Conservation (phyloP, 2,113 vertebrate genomes). For the Macaca mulatta region DNA sequence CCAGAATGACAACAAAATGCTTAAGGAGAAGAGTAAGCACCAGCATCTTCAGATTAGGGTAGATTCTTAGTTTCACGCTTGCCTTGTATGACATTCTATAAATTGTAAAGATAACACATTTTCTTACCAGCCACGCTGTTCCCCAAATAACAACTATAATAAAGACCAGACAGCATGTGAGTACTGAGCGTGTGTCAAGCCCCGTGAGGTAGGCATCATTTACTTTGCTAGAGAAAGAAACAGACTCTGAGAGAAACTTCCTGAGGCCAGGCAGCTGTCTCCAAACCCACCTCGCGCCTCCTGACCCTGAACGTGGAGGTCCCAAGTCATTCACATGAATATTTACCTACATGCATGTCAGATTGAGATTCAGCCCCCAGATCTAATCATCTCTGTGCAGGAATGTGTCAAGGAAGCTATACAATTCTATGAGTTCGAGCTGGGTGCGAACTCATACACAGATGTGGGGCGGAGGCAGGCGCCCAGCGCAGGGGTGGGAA, state of each 20-base stretch:
- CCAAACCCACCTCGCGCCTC: accelerated
- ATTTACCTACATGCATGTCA: too few species aligned
- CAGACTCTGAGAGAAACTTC: background rate
- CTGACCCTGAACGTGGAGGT: background rate
- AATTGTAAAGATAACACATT: too few species aligned
- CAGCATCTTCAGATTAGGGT: too few species aligned
- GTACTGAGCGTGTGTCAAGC: accelerated
- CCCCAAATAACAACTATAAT: too few species aligned
- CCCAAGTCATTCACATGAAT: background rate
- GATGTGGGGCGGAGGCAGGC: background rate
- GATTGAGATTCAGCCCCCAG: background rate
- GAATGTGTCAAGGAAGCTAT: background rate
- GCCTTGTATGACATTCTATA: too few species aligned
- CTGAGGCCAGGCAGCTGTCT: background rate
- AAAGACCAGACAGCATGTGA: background rate
- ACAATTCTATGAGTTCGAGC: background rate
- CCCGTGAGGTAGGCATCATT: background rate
- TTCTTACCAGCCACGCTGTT: too few species aligned
- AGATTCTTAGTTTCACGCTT: too few species aligned
- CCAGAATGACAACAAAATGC: too few species aligned
- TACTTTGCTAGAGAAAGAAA: background rate
- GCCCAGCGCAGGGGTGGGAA: too few species aligned
- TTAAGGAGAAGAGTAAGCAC: too few species aligned
- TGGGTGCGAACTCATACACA: background rate
- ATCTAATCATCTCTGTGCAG: background rate